Base-by-base conservation (phyloP, 1,140 invertebrate species). In the Penaeus chinensis region DNA sequence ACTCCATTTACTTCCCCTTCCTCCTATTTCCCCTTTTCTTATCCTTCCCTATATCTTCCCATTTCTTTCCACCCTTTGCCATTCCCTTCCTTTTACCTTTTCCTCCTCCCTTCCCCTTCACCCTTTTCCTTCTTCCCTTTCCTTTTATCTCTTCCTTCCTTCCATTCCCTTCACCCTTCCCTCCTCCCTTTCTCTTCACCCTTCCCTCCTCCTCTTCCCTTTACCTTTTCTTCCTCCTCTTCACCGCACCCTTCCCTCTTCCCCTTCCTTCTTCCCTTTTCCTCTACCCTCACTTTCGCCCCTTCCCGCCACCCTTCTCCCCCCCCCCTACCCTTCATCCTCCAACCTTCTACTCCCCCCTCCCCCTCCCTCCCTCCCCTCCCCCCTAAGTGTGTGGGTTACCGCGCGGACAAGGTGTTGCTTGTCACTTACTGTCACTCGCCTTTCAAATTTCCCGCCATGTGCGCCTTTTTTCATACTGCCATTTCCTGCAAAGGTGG, bases 351-450 rank as follows among this genome's bases (percentile, higher is more conserved):
- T 60, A 11, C 78, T 22, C 42, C 37, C 47, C 47, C 22, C 11
- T 42, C 78, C 54, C 18, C n/a, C 78, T 0, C 18, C 54, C 78
- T 24, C n/a, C 20, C 20, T 16, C 37, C 37, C 54, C 7, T n/a
- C 47, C 78, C 27, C 18, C 78, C 78, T 27, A 61, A 0, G 37
- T 22, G 0, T 80, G 37, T n/a, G 20, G 54, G 54, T 42, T 60
- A 74, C 60, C 84, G 47, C 7, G 47, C 60, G 65, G 61, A 79
- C 84, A 87, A 78, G 85, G 85, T 81, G 85, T 37, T 71, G 85
- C 78, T n/a, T 42, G 85, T 87, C 85, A 87, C 85, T 87, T 87
- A 87, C 65, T 54, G 85, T 87, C 85, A 87, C 85, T 87, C 85
- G 63, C 37, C 78, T 62, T 81, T 87, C 85, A 81, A 60, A 87